A percentile compares a stretch with the other conserved stretches of the same genome.
Conservation (phyloP, 2,113 vertebrate genomes). For the Willisornis vidua region DNA sequence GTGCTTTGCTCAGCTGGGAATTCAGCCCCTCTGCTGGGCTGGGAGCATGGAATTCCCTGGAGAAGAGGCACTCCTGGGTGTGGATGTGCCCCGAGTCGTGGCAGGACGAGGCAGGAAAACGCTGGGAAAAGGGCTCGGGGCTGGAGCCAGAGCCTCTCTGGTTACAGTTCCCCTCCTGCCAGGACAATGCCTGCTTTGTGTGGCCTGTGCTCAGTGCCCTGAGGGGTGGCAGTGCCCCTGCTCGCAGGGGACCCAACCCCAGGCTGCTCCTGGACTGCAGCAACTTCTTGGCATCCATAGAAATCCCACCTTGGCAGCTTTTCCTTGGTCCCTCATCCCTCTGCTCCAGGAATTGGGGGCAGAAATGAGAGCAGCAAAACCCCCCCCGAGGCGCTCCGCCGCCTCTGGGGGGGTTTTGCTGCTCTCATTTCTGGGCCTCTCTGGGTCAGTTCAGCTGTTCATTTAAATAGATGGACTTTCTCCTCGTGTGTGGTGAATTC, state of each 20-base stretch:
- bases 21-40: neutral
- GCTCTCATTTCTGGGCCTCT: neutral
- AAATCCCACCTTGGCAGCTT: neutral
- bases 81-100: constrained; percentile 33
- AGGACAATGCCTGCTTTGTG: constrained; percentile 53
- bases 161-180: constrained; percentile 52
- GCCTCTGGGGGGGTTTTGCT: neutral
- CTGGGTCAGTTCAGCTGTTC: neutral
- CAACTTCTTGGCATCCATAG: neutral
- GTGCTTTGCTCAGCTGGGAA: neutral
- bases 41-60: neutral
- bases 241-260: neutral
- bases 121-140: constrained; percentile 34
- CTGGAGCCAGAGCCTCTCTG: constrained; percentile 30
- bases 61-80: neutral
- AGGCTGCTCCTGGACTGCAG: neutral
- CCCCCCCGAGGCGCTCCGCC: neutral
- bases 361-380: neutral
- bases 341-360: fast-evolving
- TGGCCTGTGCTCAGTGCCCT: neutral
- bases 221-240: neutral
- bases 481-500: neutral
- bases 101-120: neutral
- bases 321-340: neutral
- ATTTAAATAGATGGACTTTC: neutral